phyloP scores from a whole-genome alignment of 2,888 invertebrate species.

The Ditula angustiorana region DNA sequence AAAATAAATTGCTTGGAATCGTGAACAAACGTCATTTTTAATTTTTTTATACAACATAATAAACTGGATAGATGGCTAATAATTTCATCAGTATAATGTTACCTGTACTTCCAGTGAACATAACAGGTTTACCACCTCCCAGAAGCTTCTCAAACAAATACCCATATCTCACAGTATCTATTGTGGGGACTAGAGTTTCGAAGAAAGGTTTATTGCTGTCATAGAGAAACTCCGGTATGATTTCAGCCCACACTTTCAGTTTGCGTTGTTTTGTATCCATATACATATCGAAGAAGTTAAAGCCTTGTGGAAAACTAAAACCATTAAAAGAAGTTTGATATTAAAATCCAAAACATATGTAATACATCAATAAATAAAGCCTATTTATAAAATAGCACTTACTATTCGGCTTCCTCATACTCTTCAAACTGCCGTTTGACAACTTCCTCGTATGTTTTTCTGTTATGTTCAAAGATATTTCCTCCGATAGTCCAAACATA shows the following conservation, averaged over 20 bases:
- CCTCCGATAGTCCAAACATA: slow-evolving; percentile 96
- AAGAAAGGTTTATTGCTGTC: slow-evolving; percentile 91
- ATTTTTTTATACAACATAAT: background rate
- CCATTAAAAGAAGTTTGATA: background rate
- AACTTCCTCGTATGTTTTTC: slow-evolving; percentile 89
- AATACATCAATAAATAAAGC: too few relatives aligned
- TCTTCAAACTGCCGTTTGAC: slow-evolving; percentile 89
- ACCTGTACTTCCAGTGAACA: slow-evolving; percentile 96
- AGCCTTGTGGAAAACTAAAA: slow-evolving; percentile 88
- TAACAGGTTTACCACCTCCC: slow-evolving; percentile 89
- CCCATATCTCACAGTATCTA: slow-evolving; percentile 95
- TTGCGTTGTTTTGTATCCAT: slow-evolving; percentile 89
- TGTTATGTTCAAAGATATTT: slow-evolving; percentile 89
- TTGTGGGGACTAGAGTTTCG: slow-evolving; percentile 95
- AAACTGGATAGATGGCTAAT: too few relatives aligned
- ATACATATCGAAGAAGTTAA: slow-evolving; percentile 91
- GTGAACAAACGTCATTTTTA: too few relatives aligned
- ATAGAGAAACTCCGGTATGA: slow-evolving; percentile 91
- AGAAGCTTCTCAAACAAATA: slow-evolving; percentile 92
- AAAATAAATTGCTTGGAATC: too few relatives aligned
- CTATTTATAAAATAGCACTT: slow-evolving; percentile 50
- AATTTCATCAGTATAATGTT: slow-evolving; percentile 34
- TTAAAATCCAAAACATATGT: background rate
- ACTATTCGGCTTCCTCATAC: slow-evolving; percentile 87
- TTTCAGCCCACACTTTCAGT: slow-evolving; percentile 92